Conservation (phyloP, 2,797 vertebrate species). For the Aphelocoma californica region DNA sequence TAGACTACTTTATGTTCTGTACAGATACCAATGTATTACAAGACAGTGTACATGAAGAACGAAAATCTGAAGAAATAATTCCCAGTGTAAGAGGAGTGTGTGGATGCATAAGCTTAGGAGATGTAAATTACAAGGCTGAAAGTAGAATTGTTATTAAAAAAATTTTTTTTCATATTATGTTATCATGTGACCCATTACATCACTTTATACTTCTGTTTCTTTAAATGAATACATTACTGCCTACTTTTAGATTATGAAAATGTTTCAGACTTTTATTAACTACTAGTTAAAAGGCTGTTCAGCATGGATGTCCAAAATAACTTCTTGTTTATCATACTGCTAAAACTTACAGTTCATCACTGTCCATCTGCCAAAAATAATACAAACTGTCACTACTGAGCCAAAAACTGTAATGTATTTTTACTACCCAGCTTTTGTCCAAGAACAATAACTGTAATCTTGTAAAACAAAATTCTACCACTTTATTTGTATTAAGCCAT, state of each 20-base stretch:
- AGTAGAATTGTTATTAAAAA: neutral
- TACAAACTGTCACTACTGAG: neutral
- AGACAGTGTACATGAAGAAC: neutral
- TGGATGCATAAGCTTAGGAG: neutral
- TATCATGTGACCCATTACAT: neutral
- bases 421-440: neutral
- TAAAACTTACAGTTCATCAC: neutral
- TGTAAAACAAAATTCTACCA: neutral
- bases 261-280: neutral
- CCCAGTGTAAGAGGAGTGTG: neutral
- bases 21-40: neutral
- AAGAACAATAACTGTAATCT: neutral
- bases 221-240: neutral
- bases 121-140: neutral
- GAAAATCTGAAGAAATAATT: neutral
- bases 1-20: neutral
- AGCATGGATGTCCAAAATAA: neutral
- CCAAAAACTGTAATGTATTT: neutral
- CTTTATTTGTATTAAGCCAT: neutral
- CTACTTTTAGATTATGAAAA: neutral
- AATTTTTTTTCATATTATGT: neutral
- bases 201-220: neutral
- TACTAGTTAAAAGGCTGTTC: neutral
- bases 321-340: neutral
- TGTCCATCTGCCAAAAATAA: neutral